Evolutionary conservation across 2,113 vertebrate species (phyloP), one percentile per base, ranked within the genome.

Genomic region (Mesocricetus auratus): DNA sequence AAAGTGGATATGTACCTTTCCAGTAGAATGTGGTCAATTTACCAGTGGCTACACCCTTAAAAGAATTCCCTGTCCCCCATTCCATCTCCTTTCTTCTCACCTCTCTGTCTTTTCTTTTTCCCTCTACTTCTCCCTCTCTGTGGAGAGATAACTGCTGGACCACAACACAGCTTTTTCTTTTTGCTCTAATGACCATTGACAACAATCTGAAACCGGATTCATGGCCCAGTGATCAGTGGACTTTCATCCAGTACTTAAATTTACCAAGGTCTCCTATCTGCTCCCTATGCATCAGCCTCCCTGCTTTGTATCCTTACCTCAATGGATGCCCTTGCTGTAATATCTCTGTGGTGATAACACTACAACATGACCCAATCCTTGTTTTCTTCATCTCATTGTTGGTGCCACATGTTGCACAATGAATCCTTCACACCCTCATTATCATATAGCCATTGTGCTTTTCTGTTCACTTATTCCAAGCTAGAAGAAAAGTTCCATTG

Each of bases 221-320:
- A 45, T 21, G 9, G 13, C 9, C 10, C 3, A 69, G 10, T 74
- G 4, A 8, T 50, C 5, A 26, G 3, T 8, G 5, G 0, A 0
- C 10, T 39, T 86, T 11, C 7, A 5, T 71, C 12, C 7, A 0
- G 8, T 29, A 12, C 11, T 3, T 53, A 6, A 7, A 1, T 17
- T 33, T 17, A 22, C 1, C 8, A 36, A 31, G 29, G 0, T n/a
- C 4, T 45, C 16, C 6, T 0, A 15, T 42, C 39, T 53, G 0
- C 22, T 47, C 2, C 47, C 66, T 33, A 0, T 2, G 2, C 2
- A 47, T 7, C 1, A 15, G 2, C 3, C 4, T 26, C 3, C 7
- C 19, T 39, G 2, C 58, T 85, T 5, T 7, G 22, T 22, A 2
- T 69, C 58, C 39, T 50, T 24, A 13, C 17, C 22, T 33, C 5